Percentiles rank a stretch among this genome's conserved stretches.
These are phyloP conservation scores for Leptothorax acervorum DNA, from an alignment of 2,888 invertebrate species.

Conservation along the genomic window DNA sequence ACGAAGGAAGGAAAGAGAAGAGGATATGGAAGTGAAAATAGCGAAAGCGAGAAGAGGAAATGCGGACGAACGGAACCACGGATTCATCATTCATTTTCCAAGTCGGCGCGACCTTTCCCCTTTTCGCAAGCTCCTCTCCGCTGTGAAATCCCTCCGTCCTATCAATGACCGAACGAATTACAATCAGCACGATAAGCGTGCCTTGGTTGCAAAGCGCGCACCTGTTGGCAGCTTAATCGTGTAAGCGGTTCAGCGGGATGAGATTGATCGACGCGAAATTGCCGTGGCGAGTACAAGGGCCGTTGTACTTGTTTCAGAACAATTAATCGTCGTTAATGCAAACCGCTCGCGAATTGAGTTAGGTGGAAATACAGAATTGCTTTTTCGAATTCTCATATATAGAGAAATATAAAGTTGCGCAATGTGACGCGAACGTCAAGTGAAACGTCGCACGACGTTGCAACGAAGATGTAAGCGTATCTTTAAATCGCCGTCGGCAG, in stretches of 20 bases:
- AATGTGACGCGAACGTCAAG: neutral
- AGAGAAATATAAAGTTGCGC: neutral
- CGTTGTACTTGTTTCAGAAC: slow-evolving; percentile 20
- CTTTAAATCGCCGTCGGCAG: slow-evolving; percentile 1
- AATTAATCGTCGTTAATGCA: slow-evolving; percentile 35
- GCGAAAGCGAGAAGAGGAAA: slow-evolving; percentile 49
- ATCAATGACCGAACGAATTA: slow-evolving; percentile 52
- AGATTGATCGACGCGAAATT: slow-evolving; percentile 48
- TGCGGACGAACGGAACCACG: slow-evolving; percentile 67
- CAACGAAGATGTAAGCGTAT: slow-evolving; percentile 7
- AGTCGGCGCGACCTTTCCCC: slow-evolving; percentile 63
- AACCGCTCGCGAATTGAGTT: slow-evolving; percentile 13
- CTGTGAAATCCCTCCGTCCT: slow-evolving; percentile 24
- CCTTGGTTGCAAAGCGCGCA: slow-evolving; percentile 40
- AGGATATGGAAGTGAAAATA: neutral
- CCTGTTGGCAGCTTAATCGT: slow-evolving; percentile 52
- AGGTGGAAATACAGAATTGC: neutral
- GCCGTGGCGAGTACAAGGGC: neutral
- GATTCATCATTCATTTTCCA: slow-evolving; percentile 76
- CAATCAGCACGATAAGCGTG: slow-evolving; percentile 8
- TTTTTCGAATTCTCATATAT: neutral
- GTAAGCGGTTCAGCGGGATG: slow-evolving; percentile 22
- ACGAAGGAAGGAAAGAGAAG: slow-evolving; percentile 15
- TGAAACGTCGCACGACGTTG: neutral
- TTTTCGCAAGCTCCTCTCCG: slow-evolving; percentile 21